Base-by-base conservation (phyloP, 2,888 invertebrate genomes). In the Furcula furcula region DNA sequence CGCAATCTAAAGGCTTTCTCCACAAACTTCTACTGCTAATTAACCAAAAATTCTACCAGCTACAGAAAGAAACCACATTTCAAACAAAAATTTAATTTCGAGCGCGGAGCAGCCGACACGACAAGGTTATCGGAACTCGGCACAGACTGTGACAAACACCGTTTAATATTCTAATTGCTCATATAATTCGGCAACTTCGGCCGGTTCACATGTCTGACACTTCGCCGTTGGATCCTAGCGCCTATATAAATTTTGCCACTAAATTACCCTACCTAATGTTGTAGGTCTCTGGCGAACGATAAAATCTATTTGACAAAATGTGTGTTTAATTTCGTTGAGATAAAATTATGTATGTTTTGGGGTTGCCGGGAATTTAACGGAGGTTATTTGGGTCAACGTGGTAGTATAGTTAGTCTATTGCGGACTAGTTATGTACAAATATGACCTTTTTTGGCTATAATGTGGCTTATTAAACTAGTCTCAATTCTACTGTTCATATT, bases 141-240 rank as follows among this genome's bases (percentile, higher is more conserved):
- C 33, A 38, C 12, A 30, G 42, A 34, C 34, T 38, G n/a, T 25
- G 30, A 9, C 28, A 34, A 31, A 31, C 27, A 31, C 25, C 40
- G 45, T 36, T 37, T 46, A 51, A 54, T 52, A 47, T 49, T 52
- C 14, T 46, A 57, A 55, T 59, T 49, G 55, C 43, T 55, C 42
- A 44, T 45, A 52, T 44, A 50, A 60, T 50, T 48, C 31, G 14
- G 30, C 35, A 54, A 61, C 41, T 53, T 44, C 37, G 31, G 26
- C 40, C 29, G 44, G 41, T 46, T 40, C 29, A 20, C 23, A 39
- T 40, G 38, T 54, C 43, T 55, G 53, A 54, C 49, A 52, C 43
- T 55, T 49, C 7, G 37, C 26, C 19, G 19, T 41, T 32, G 27
- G 18, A 18, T 11, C 7, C 16, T 11, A 18, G 18, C 28, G 11